Evolutionary conservation across 2,113 vertebrate genomes (phyloP).

Genomic region (Cromileptes altivelis): DNA sequence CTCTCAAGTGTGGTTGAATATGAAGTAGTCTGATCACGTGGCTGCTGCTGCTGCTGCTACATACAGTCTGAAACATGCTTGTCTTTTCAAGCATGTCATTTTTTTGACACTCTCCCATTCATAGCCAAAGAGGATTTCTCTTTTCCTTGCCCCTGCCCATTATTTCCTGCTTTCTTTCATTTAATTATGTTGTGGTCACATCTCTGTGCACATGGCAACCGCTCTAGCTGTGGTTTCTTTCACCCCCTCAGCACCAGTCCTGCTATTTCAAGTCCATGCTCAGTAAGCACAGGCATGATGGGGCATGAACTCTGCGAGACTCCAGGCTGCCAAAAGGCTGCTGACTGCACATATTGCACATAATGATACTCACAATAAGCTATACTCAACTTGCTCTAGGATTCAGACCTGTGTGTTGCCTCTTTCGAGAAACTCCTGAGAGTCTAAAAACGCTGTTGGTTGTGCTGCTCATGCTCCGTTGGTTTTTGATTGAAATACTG

Average conservation of each 20-base stretch:
- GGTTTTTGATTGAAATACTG: neutral
- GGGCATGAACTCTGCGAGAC: slow-evolving; percentile 76
- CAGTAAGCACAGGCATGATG: slow-evolving; percentile 80
- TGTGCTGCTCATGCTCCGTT: neutral
- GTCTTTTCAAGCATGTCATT: slow-evolving; percentile 25
- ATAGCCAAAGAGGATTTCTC: slow-evolving; percentile 40
- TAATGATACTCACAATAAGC: slow-evolving; percentile 68
- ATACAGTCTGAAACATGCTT: slow-evolving; percentile 25
- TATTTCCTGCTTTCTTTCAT: slow-evolving; percentile 57
- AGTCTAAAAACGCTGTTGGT: neutral
- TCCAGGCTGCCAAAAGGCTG: slow-evolving; percentile 67
- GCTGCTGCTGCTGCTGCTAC: neutral
- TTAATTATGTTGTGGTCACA: slow-evolving; percentile 73
- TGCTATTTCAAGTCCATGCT: slow-evolving; percentile 80
- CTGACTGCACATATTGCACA: slow-evolving; percentile 70
- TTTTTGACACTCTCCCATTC: slow-evolving; percentile 30
- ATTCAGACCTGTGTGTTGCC: slow-evolving; percentile 35
- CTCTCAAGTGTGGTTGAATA: slow-evolving; percentile 22
- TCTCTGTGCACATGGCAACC: slow-evolving; percentile 73
- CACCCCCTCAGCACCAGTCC: slow-evolving; percentile 50
- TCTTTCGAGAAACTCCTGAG: neutral
- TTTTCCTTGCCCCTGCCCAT: slow-evolving; percentile 37
- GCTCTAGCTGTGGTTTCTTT: slow-evolving; percentile 55
- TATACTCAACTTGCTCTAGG: slow-evolving; percentile 32
- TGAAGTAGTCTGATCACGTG: slow-evolving; percentile 15